phyloP scores from a whole-genome alignment of 2,888 invertebrate genomes.

The Ichneumoninae sp. region DNA sequence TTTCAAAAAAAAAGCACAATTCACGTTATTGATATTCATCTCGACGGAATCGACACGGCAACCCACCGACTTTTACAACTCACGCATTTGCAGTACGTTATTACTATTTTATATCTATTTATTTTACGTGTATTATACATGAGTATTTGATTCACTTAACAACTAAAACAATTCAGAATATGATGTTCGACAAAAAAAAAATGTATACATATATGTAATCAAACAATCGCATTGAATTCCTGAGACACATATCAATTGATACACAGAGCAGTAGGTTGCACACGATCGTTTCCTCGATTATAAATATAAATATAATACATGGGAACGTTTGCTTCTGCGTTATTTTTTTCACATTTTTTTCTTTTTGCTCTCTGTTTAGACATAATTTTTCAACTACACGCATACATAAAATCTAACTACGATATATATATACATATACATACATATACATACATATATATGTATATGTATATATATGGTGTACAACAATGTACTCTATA shows the following conservation, averaged over 20 bases:
- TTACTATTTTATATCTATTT: constrained; percentile 34
- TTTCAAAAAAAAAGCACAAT: constrained; percentile 15
- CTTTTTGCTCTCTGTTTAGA: background rate
- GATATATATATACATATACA: constrained; percentile 11
- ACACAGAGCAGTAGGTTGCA: constrained; percentile 31
- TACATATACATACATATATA: background rate
- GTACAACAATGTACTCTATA: constrained; percentile 51
- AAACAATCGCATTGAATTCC: constrained; percentile 45
- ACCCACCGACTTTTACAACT: constrained; percentile 15
- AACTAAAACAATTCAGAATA: constrained; percentile 49
- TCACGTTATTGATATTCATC: background rate
- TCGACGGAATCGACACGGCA: constrained; percentile 17
- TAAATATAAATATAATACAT: constrained; percentile 17
- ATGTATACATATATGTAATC: constrained; percentile 10
- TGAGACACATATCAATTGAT: constrained; percentile 50
- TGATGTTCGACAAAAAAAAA: constrained; percentile 17
- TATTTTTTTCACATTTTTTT: constrained; percentile 3
- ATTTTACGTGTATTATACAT: constrained; percentile 47
- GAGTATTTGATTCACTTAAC: constrained; percentile 67
- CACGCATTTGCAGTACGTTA: constrained; percentile 18
- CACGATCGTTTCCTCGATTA: constrained; percentile 35
- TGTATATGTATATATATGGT: constrained; percentile 14
- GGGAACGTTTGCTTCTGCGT: background rate
- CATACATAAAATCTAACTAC: constrained; percentile 54
- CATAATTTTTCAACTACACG: constrained; percentile 30